Evolutionary conservation across 2,113 vertebrate genomes (phyloP).

Genomic region (Hydropotes inermis): DNA sequence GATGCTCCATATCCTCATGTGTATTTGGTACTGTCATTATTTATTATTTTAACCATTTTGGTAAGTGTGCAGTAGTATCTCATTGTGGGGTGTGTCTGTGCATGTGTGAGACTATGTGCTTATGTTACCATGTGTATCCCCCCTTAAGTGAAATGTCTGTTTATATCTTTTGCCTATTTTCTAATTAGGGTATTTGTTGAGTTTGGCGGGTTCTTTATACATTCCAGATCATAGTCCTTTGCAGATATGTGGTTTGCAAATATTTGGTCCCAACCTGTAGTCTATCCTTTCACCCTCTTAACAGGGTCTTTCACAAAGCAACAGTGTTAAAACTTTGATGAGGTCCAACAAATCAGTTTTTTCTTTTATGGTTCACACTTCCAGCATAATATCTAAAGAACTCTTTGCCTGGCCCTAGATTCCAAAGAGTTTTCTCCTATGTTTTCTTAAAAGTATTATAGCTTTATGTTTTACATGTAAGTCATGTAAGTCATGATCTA

Average conservation of each 20-base stretch:
- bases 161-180: background rate
- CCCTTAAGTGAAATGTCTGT: background rate
- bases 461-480: background rate
- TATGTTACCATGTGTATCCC: background rate
- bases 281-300: background rate
- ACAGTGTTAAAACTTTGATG: background rate
- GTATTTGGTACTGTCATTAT: background rate
- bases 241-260: background rate
- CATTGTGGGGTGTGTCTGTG: background rate
- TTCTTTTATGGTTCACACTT: background rate
- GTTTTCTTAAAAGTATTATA: background rate
- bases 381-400: background rate
- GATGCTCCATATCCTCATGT: background rate
- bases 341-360: background rate
- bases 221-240: background rate
- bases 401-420: background rate
- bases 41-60: background rate
- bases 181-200: background rate
- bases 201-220: background rate
- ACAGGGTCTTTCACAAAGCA: background rate
- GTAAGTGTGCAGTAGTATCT: background rate
- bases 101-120: no score
- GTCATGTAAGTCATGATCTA: background rate
- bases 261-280: background rate
- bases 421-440: background rate